Evolutionary conservation across 2,113 vertebrate genomes (phyloP).

Genomic region (Centropus unirufus): DNA sequence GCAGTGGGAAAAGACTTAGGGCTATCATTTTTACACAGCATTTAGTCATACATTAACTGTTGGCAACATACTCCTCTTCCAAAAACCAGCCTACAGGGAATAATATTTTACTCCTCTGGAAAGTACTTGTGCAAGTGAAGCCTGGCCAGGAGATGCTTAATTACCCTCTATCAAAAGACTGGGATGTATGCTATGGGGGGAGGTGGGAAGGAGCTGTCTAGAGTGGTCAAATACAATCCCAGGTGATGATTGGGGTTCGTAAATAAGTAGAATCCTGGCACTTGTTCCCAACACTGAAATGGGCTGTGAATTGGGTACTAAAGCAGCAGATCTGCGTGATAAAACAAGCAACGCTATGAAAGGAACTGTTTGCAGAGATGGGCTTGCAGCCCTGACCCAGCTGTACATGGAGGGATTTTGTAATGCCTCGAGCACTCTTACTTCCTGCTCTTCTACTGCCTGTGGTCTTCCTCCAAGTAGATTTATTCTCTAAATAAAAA

Average conservation of each 20-base stretch:
- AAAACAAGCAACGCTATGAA: neutral
- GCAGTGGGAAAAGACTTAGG: neutral
- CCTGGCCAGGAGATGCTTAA: neutral
- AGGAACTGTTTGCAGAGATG: neutral
- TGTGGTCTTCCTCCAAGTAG: neutral
- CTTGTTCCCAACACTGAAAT: neutral
- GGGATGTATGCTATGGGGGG: neutral
- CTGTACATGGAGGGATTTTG: fast-evolving
- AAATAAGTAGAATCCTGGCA: neutral
- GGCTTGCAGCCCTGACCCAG: neutral
- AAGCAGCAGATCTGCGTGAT: neutral
- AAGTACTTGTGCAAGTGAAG: neutral
- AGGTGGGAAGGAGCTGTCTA: neutral
- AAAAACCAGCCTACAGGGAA: neutral
- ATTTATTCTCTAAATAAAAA: neutral
- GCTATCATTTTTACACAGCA: neutral
- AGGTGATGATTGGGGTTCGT: neutral
- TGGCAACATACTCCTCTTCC: neutral
- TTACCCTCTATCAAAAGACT: neutral
- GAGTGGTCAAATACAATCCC: neutral
- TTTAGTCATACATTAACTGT: neutral
- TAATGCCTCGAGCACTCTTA: neutral
- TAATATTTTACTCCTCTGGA: neutral
- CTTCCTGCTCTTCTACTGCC: neutral
- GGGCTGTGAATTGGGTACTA: neutral